Evolutionary conservation across 2,113 vertebrate genomes (phyloP).

Genomic region (Neodontobutis hainanensis): DNA sequence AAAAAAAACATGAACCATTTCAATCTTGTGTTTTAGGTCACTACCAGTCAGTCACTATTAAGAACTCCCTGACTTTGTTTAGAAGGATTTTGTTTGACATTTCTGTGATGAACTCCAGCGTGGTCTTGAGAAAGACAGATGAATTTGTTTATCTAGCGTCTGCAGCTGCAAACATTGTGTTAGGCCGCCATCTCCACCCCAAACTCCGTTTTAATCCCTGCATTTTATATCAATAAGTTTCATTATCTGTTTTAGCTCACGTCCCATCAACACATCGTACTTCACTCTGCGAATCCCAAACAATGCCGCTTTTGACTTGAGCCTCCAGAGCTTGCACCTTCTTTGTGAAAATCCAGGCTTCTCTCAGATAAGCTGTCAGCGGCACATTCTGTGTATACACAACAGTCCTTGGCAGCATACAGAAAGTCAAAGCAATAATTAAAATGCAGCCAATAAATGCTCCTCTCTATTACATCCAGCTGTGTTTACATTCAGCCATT

Average conservation of each 20-base stretch:
- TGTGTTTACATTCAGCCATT: constrained; percentile 69
- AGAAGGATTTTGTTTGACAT: constrained; percentile 52
- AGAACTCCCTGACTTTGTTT: constrained; percentile 41
- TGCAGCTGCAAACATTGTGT: constrained; percentile 14
- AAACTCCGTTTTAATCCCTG: neutral
- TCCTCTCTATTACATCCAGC: constrained; percentile 65
- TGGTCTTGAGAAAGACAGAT: constrained; percentile 27
- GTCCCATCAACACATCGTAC: constrained; percentile 17
- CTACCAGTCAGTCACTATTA: constrained; percentile 15
- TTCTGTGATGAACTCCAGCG: constrained; percentile 26
- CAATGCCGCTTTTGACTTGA: constrained; percentile 41
- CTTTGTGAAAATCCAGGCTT: constrained; percentile 3
- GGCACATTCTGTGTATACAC: constrained; percentile 64
- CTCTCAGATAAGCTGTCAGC: constrained; percentile 53
- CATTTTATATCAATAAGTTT: constrained; percentile 8
- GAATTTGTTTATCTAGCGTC: constrained; percentile 43
- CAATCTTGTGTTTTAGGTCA: neutral
- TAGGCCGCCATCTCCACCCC: constrained; percentile 1
- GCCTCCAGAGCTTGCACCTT: constrained; percentile 30
- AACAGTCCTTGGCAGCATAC: constrained; percentile 59
- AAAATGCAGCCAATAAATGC: constrained; percentile 64
- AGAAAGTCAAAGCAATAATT: constrained; percentile 72
- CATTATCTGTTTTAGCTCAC: neutral
- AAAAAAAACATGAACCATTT: no score
- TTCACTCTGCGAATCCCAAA: constrained; percentile 36